A percentile compares a stretch with the other conserved stretches of the same genome.
These are phyloP conservation scores for Tenebrosternarchus preto DNA, from an alignment of 2,113 vertebrate genomes.

Conservation along the genomic window DNA sequence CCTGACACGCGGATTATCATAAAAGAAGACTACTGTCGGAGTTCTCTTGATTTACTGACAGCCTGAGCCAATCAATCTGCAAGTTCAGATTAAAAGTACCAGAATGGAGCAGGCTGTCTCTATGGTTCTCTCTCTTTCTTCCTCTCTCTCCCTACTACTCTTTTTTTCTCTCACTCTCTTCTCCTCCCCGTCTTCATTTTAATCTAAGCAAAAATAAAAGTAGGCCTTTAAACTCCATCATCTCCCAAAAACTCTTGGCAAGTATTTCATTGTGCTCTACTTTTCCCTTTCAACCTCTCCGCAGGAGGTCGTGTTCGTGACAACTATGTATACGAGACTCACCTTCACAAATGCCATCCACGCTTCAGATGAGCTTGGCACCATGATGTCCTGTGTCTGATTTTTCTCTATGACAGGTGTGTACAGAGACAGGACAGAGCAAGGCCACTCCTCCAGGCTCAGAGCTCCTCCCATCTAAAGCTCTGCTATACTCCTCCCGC, in stretches of 20 bases:
- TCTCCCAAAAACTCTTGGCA: constrained; percentile 76
- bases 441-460: constrained; percentile 42
- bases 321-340: constrained; percentile 85
- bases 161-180: background rate
- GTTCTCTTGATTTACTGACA: constrained; percentile 66
- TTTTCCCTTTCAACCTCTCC: constrained; percentile 79
- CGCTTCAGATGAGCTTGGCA: constrained; percentile 82
- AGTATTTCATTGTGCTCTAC: constrained; percentile 77
- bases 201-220: constrained; percentile 78
- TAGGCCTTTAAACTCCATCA: constrained; percentile 82
- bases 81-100: constrained; percentile 73
- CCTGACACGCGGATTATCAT: constrained; percentile 70
- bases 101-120: constrained; percentile 45
- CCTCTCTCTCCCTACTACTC: constrained; percentile 31
- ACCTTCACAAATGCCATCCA: constrained; percentile 83
- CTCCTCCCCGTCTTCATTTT: constrained; percentile 62
- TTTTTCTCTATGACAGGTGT: constrained; percentile 79
- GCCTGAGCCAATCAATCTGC: constrained; percentile 68
- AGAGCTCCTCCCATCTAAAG: constrained; percentile 53
- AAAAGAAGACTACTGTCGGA: constrained; percentile 67
- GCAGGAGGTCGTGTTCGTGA: constrained; percentile 78
- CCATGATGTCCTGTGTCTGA: constrained; percentile 78
- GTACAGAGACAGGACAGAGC: constrained; percentile 61
- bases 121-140: constrained; percentile 49
- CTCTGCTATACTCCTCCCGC: constrained; percentile 50